Conservation (phyloP, 2,797 vertebrate genomes). For the Xenopus petersii region DNA sequence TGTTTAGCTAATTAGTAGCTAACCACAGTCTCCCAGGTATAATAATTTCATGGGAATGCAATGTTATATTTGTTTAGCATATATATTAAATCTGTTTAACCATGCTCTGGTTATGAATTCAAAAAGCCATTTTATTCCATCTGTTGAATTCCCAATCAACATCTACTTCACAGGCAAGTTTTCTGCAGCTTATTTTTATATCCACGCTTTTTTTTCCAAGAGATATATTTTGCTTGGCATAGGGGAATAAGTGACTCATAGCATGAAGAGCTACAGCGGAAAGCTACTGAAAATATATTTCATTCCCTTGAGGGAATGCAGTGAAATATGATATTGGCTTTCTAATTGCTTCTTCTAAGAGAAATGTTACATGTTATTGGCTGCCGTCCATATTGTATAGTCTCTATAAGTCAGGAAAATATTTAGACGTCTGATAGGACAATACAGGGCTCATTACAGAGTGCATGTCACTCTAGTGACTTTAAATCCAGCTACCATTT, state of each 20-base stretch:
- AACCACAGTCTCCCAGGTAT: too few species aligned
- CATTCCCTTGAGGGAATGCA: conserved; percentile 61
- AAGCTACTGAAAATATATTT: conserved; percentile 79
- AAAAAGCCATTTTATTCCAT: conserved; percentile 15
- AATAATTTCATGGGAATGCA: not conserved
- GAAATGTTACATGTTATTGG: conserved; percentile 11
- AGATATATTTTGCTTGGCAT: conserved; percentile 79
- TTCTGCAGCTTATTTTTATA: conserved; percentile 75
- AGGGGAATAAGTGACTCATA: conserved; percentile 69
- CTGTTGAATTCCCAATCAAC: conserved; percentile 64
- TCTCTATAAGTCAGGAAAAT: conserved; percentile 4
- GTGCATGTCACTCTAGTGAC: not conserved
- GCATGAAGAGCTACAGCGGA: conserved; percentile 74
- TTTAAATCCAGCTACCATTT: conserved; percentile 24
- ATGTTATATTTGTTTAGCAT: not conserved
- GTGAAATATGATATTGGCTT: conserved; percentile 40
- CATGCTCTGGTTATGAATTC: not conserved
- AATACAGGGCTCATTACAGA: not conserved
- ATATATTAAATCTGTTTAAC: not conserved
- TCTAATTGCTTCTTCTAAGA: conserved; percentile 28
- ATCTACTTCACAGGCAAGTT: conserved; percentile 67
- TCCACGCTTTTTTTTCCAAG: conserved; percentile 70
- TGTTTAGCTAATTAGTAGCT: too few species aligned
- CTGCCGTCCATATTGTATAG: not conserved
- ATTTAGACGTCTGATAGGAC: conserved; percentile 2